Evolutionary conservation across 2,888 invertebrate species (phyloP).

Genomic region (Scaeva pyrastri): DNA sequence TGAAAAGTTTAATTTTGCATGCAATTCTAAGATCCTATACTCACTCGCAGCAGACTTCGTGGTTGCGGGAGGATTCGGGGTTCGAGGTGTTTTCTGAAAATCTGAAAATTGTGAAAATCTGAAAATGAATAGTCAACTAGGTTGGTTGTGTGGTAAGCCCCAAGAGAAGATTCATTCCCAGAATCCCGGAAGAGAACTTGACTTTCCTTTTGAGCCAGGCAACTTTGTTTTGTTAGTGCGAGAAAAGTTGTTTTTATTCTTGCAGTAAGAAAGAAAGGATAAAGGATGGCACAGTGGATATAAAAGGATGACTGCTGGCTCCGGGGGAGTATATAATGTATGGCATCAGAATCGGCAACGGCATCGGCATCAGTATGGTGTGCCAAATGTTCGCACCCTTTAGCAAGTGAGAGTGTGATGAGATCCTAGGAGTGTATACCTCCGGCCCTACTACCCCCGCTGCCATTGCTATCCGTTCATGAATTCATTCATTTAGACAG

Average conservation of each 20-base stretch:
- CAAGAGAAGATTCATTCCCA: constrained; percentile 62
- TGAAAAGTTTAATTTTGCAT: constrained; percentile 73
- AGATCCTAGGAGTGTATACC: constrained; percentile 16
- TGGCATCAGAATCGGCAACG: no score
- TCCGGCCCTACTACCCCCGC: not conserved
- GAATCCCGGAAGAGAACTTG: constrained; percentile 81
- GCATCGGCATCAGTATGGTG: no score
- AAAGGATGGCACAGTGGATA: constrained; percentile 60
- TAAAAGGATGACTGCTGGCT: constrained; percentile 54
- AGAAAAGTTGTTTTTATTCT: not conserved
- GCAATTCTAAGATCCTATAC: constrained; percentile 19
- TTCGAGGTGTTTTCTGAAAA: no score
- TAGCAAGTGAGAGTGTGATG: constrained; percentile 61
- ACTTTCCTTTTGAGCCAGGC: constrained; percentile 77
- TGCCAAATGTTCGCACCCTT: constrained; percentile 54
- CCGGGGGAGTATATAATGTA: constrained; percentile 1
- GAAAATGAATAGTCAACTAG: not conserved
- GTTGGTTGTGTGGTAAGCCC: constrained; percentile 27
- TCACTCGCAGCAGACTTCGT: no score
- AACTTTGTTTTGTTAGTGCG: constrained; percentile 57
- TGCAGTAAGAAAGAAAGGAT: constrained; percentile 31
- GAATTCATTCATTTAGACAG: constrained; percentile 55
- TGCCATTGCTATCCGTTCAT: constrained; percentile 6
- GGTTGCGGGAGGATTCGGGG: no score
- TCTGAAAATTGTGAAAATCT: no score